Conservation (phyloP, 2,888 invertebrate species). For the Thysanoteuthis rhombus region DNA sequence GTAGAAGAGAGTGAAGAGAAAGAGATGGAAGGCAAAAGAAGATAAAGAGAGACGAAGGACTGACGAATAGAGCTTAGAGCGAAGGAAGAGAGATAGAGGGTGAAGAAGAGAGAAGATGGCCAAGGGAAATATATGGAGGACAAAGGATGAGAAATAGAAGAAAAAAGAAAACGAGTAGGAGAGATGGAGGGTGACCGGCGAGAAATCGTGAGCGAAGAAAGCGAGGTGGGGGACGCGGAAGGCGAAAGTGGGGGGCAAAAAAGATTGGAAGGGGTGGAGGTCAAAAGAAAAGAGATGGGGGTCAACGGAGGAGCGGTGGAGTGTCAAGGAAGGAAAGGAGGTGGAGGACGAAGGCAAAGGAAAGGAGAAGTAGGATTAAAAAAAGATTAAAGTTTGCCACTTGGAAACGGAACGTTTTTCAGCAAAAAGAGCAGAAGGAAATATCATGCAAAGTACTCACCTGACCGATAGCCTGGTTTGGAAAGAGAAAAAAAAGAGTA, state of each 20-base stretch:
- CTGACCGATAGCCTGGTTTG: not conserved
- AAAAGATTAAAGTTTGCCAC: not conserved
- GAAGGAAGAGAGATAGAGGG: not conserved
- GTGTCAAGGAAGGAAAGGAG: not conserved
- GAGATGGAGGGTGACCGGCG: not conserved
- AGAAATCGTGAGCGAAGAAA: not conserved
- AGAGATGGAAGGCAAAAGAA: not conserved
- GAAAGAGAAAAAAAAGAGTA: not conserved
- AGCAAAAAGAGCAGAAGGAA: not conserved
- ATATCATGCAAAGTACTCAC: not conserved
- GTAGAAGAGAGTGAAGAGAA: not conserved
- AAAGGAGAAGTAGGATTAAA: no score
- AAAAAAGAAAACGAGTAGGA: no score
- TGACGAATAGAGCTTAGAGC: not conserved
- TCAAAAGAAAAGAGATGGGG: not conserved
- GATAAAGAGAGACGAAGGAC: not conserved
- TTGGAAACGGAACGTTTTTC: not conserved
- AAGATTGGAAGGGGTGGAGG: not conserved
- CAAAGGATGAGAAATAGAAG: not conserved
- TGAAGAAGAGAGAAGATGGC: not conserved
- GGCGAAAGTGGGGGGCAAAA: no score
- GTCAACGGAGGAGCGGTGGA: not conserved
- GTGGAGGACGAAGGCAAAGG: not conserved
- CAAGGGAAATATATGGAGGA: no score
- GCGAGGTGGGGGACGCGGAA: not conserved